phyloP scores from a whole-genome alignment of 2,113 vertebrate species.

The Saguinus midas region DNA sequence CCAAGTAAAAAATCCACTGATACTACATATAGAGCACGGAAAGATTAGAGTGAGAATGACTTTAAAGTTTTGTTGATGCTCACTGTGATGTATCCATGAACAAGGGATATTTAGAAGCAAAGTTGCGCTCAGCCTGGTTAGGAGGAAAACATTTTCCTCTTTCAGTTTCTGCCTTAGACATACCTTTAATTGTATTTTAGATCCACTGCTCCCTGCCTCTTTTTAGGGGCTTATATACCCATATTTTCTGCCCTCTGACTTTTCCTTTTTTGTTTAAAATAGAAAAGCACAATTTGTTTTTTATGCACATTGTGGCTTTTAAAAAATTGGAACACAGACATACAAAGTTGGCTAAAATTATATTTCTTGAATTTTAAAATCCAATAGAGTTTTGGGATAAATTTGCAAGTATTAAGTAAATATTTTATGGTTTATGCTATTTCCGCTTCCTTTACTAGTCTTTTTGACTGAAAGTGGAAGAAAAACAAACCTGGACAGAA shows the following conservation, averaged over 20 bases:
- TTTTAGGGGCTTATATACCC: background rate
- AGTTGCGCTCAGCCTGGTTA: background rate
- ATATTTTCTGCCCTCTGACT: background rate
- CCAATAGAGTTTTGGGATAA: background rate
- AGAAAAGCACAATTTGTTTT: background rate
- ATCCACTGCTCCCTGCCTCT: accelerated
- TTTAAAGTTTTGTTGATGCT: background rate
- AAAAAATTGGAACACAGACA: background rate
- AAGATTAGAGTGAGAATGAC: background rate
- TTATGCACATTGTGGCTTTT: background rate
- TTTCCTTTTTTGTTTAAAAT: background rate
- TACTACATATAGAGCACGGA: accelerated
- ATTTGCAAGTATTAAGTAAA: background rate
- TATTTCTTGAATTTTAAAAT: background rate
- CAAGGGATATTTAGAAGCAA: background rate
- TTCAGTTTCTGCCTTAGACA: background rate
- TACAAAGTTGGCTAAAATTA: background rate
- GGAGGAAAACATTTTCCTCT: background rate
- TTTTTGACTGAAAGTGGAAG: slow-evolving; percentile 4
- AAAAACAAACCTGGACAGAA: background rate
- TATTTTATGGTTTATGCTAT: background rate
- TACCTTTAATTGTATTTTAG: background rate
- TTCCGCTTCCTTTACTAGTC: slow-evolving; percentile 22
- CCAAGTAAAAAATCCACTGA: background rate
- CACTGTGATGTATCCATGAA: background rate